Conservation (phyloP, 2,797 vertebrate genomes). For the Cygnus olor region DNA sequence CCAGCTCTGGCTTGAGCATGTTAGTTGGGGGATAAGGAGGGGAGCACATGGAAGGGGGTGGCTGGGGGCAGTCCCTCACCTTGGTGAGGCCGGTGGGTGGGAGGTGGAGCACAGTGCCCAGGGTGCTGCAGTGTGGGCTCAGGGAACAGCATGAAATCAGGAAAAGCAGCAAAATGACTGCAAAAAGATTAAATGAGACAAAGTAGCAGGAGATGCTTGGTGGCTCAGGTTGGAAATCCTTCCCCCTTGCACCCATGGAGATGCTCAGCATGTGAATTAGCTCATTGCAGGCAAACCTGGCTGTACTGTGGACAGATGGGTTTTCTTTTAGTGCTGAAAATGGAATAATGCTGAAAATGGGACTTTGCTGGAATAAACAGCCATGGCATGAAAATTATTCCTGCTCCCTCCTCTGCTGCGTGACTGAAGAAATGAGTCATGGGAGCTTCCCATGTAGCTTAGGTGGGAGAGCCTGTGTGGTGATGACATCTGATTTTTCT, state of each 20-base stretch:
- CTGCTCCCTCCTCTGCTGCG: not conserved
- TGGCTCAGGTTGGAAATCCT: not conserved
- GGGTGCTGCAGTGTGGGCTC: not conserved
- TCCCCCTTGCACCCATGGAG: not conserved
- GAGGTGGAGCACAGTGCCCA: not conserved
- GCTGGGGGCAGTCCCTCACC: not conserved
- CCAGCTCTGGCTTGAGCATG: not conserved
- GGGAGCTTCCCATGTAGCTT: not conserved
- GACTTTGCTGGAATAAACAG: not conserved
- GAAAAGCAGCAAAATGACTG: not conserved
- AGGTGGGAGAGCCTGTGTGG: not conserved
- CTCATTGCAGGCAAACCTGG: not conserved
- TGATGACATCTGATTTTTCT: not conserved
- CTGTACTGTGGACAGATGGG: not conserved
- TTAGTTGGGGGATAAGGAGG: not conserved
- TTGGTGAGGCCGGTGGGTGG: rapidly evolving
- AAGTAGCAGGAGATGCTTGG: not conserved
- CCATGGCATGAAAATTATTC: not conserved
- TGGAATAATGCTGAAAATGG: not conserved
- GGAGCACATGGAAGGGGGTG: not conserved
- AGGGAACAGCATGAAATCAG: not conserved
- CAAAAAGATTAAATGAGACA: not conserved
- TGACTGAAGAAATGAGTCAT: not conserved
- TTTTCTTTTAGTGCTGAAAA: not conserved
- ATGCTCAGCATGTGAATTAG: not conserved